Percentiles rank a stretch among this genome's conserved stretches.
phyloP scores from a whole-genome alignment of 2,888 invertebrate genomes.

The Caenorhabditis panamensis region DNA sequence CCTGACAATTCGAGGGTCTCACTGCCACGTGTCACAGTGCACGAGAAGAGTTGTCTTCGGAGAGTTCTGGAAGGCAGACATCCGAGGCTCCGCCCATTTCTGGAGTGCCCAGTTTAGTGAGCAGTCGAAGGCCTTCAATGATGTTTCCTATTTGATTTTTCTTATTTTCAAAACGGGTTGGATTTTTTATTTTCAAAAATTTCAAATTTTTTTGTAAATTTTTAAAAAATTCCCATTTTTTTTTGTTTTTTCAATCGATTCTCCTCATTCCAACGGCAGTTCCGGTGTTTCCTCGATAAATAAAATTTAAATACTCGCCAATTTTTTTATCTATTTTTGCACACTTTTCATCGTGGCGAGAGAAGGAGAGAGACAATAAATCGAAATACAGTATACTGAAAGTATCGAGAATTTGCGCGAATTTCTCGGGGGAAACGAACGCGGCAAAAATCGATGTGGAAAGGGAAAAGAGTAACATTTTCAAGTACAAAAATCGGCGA shows the following conservation, averaged over 20 bases:
- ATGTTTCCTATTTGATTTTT: constrained; percentile 40
- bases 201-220: neutral
- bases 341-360: neutral
- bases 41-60: constrained; percentile 31
- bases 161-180: neutral
- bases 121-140: constrained; percentile 46
- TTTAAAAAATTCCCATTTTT: neutral
- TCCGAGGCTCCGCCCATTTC: neutral
- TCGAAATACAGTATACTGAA: constrained; percentile 3
- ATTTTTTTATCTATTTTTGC: no score
- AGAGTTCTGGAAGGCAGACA: neutral
- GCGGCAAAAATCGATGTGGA: neutral
- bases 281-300: neutral
- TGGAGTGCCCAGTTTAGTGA: neutral
- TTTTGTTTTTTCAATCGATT: neutral
- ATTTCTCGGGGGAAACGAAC: no score
- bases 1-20: constrained; percentile 59
- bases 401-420: no score
- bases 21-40: constrained; percentile 59
- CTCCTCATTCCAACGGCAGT: neutral
- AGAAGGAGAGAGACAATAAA: neutral
- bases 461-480: neutral
- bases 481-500: no score
- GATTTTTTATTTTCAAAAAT: constrained; percentile 2
- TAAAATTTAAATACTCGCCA: no score